Evolutionary conservation across 2,888 invertebrate species (phyloP).

Genomic region (Pterostichus madidus): DNA sequence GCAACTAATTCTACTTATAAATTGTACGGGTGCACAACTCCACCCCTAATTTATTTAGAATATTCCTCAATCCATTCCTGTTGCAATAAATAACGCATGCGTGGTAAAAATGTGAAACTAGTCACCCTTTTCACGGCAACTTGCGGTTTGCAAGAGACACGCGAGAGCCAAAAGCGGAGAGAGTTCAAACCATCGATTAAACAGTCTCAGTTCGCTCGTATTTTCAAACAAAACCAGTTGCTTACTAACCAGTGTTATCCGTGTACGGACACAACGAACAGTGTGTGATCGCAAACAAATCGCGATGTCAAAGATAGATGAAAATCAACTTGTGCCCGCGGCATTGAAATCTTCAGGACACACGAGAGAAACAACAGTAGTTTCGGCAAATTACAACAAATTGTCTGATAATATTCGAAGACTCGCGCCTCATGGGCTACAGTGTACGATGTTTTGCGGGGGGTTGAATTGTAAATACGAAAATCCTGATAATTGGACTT

Average conservation of each 20-base stretch:
- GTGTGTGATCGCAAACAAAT: too few species aligned
- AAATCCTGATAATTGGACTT: constrained; percentile 81
- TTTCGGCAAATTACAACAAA: constrained; percentile 78
- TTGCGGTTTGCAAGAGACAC: background rate
- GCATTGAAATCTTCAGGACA: constrained; percentile 42
- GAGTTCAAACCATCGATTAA: constrained; percentile 36
- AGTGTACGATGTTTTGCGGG: constrained; percentile 92
- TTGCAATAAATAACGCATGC: background rate
- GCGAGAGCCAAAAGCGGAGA: constrained; percentile 21
- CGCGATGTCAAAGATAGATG: constrained; percentile 34
- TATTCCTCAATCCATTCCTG: constrained; percentile 25
- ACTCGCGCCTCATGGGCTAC: constrained; percentile 84
- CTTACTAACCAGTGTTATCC: background rate
- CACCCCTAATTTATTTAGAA: too few species aligned
- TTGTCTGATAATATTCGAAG: constrained; percentile 81
- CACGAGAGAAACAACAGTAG: constrained; percentile 70
- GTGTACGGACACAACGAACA: background rate
- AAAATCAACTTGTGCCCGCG: constrained; percentile 57
- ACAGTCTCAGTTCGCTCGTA: constrained; percentile 28
- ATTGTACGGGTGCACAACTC: too few species aligned
- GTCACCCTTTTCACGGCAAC: constrained; percentile 12
- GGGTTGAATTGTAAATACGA: constrained; percentile 91
- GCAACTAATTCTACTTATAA: too few species aligned
- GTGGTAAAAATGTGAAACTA: constrained; percentile 8
- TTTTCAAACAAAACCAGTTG: constrained; percentile 39